These are phyloP conservation scores for Hemicordylus capensis DNA, from an alignment of 2,113 vertebrate species.

Conservation along the genomic window DNA sequence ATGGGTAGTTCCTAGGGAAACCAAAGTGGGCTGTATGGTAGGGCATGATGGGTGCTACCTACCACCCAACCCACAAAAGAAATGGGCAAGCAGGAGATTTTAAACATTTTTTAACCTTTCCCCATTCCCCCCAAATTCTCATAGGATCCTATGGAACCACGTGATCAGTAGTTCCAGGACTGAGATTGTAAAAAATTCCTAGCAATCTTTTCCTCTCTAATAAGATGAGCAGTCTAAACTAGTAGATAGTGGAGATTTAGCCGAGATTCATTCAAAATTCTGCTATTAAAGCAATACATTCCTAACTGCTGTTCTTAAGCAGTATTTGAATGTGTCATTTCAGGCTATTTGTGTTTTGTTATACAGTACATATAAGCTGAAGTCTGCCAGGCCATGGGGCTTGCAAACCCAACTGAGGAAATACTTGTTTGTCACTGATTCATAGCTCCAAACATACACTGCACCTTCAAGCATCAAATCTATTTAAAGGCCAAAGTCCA, in stretches of 20 bases:
- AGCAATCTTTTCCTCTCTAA: background rate
- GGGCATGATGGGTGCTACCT: no score
- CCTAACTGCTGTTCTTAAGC: background rate
- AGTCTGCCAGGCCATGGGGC: background rate
- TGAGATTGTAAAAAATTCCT: background rate
- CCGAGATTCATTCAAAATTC: background rate
- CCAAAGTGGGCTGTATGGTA: no score
- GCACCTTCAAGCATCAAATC: background rate
- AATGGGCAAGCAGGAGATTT: no score
- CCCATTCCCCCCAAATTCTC: no score
- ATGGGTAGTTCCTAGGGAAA: no score
- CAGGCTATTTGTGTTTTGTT: background rate
- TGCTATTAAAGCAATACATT: background rate
- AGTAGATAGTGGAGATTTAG: background rate
- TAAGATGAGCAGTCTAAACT: no score
- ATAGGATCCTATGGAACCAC: no score
- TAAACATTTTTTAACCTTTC: no score
- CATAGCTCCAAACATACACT: conserved; percentile 13
- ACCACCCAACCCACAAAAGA: no score
- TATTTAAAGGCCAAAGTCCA: conserved; percentile 19
- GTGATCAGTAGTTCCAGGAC: background rate
- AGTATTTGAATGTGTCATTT: background rate
- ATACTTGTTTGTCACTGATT: conserved; percentile 12
- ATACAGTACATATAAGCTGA: background rate
- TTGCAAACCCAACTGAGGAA: background rate